Evolutionary conservation across 2,888 invertebrate species (phyloP).

Genomic region (Dichetophora obliterata): DNA sequence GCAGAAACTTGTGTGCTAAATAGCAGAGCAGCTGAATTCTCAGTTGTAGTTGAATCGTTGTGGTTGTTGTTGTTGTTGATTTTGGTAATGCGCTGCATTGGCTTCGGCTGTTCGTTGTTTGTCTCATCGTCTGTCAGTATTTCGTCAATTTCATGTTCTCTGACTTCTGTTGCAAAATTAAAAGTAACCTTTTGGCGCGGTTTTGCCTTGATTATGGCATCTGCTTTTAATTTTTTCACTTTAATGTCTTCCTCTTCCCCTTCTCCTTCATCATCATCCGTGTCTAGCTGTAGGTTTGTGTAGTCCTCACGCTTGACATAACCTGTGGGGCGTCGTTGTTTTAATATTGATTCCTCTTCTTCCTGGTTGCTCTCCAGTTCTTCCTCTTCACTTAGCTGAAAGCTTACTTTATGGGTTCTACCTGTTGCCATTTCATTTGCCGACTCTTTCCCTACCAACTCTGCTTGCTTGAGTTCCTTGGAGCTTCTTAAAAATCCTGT

Average conservation of each 20-base stretch:
- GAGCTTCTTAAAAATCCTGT: not conserved
- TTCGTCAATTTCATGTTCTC: slow-evolving; percentile 43
- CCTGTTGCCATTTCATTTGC: not conserved
- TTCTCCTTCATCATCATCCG: not conserved
- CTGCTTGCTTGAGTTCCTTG: not conserved
- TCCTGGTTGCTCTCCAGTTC: slow-evolving; percentile 52
- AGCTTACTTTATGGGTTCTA: not conserved
- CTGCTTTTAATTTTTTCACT: slow-evolving; percentile 33
- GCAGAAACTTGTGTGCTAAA: slow-evolving; percentile 58
- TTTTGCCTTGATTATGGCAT: slow-evolving; percentile 40
- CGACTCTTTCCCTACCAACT: not conserved
- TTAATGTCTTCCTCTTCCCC: not conserved
- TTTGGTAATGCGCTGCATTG: slow-evolving; percentile 53
- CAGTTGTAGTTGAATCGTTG: slow-evolving; percentile 6
- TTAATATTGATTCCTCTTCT: not conserved
- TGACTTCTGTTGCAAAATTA: slow-evolving; percentile 55
- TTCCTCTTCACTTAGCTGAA: not conserved
- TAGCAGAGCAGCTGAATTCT: slow-evolving; percentile 46
- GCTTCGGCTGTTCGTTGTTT: slow-evolving; percentile 45
- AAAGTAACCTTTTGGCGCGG: slow-evolving; percentile 59
- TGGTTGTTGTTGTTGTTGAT: slow-evolving; percentile 18
- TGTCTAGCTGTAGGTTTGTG: not conserved
- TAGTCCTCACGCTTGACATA: slow-evolving; percentile 46
- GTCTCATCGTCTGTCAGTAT: slow-evolving; percentile 34
- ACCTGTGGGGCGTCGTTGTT: slow-evolving; percentile 39